Evolutionary conservation across 2,888 invertebrate genomes (phyloP).

Genomic region (Mycalesis mineus): DNA sequence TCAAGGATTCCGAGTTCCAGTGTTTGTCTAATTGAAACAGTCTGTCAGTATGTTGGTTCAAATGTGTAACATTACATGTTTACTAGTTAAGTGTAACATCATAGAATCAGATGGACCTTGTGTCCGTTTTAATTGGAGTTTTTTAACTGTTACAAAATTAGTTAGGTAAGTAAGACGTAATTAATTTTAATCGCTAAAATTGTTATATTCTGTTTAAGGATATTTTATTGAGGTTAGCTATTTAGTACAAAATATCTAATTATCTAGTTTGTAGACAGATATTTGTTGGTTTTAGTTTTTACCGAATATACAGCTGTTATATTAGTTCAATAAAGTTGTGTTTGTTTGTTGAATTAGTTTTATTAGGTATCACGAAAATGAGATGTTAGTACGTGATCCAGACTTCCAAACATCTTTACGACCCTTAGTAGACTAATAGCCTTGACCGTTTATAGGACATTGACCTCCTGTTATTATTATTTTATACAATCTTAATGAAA

Average conservation of each 20-base stretch:
- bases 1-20: not conserved
- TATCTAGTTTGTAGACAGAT: not conserved
- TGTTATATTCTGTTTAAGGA: not conserved
- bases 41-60: not conserved
- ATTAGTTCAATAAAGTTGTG: not conserved
- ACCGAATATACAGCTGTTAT: too few relatives aligned
- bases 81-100: not conserved
- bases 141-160: not conserved
- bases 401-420: slow-evolving; percentile 27
- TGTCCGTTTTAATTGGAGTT: not conserved
- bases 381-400: slow-evolving; percentile 8
- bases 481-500: not conserved
- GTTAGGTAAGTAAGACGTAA: not conserved
- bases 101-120: slow-evolving; percentile 1
- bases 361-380: not conserved
- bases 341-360: too few relatives aligned
- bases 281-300: too few relatives aligned
- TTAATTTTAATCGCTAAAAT: slow-evolving; percentile 11
- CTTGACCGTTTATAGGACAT: slow-evolving; percentile 62
- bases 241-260: not conserved
- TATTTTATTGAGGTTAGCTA: slow-evolving; percentile 1
- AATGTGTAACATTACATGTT: not conserved
- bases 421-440: slow-evolving; percentile 47
- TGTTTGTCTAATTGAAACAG: not conserved
- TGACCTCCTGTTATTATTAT: slow-evolving; percentile 39